These are phyloP conservation scores for Protobothrops flavoviridis DNA, from an alignment of 2,113 vertebrate genomes.

Conservation along the genomic window DNA sequence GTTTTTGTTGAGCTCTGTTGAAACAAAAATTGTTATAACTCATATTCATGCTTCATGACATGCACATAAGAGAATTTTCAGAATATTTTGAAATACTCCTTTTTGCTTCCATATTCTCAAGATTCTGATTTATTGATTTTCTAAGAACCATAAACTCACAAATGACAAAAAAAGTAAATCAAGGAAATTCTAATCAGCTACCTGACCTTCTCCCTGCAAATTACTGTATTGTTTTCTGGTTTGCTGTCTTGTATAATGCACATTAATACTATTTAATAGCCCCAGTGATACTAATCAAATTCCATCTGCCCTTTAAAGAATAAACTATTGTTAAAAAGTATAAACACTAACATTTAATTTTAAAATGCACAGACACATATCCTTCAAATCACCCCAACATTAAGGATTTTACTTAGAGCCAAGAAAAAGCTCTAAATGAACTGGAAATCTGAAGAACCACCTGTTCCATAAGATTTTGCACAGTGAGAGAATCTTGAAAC, in stretches of 20 bases:
- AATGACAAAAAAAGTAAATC: not conserved
- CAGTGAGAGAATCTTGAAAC: not conserved
- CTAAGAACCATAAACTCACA: not conserved
- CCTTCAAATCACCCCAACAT: not conserved
- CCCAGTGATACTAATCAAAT: not conserved
- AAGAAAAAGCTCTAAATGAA: not conserved
- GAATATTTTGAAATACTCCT: not conserved
- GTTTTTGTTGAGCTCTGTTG: slow-evolving; percentile 98
- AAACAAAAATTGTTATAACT: slow-evolving; percentile 43
- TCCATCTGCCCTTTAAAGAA: not conserved
- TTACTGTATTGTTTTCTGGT: not conserved
- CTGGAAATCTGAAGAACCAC: not conserved
- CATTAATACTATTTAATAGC: not conserved
- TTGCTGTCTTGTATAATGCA: not conserved
- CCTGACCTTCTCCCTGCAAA: not conserved
- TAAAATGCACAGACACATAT: not conserved
- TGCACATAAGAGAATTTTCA: not conserved
- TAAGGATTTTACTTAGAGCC: not conserved
- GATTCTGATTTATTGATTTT: not conserved
- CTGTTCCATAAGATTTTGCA: no score
- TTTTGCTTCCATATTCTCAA: not conserved
- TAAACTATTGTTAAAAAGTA: not conserved
- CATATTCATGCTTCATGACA: not conserved
- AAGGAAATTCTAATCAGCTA: not conserved
- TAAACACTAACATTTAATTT: not conserved